Evolutionary conservation across 2,797 vertebrate species (phyloP), one percentile per base, ranked within the genome.

Genomic region (Betta splendens): DNA sequence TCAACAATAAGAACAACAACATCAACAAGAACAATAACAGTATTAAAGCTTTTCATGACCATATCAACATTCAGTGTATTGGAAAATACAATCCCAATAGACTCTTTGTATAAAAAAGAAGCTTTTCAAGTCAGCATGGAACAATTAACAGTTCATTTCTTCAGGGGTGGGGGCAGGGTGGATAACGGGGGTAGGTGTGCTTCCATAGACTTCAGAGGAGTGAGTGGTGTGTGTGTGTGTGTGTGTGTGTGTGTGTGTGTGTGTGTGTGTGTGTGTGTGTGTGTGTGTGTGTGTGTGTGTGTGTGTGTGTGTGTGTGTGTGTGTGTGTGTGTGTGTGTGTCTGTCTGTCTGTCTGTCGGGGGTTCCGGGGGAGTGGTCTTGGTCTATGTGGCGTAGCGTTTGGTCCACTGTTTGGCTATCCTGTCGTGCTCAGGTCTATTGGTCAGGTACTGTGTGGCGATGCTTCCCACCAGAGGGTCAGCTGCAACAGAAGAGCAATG

Each of bases 371-470:
- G 37, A 18, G 47, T 10, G 3, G 1, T 46, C 64, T 47, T n/a
- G 68, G 35, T 69, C 76, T 94, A 96, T 94, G 95, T 96, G 66
- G 95, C 94, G 0, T 96, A 96, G 92, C 95, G 92, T 85, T 96
- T 96, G 92, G 96, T 97, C 95, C 95, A 98, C 83, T 98, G 96
- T 92, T 95, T 94, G 92, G 96, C 96, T 94, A 95, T 97, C 91
- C 95, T 92, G 94, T 97, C 95, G 60, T 98, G 95, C 77, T 96
- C 95, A 20, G 93, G 91, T 94, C 95, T 95, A 95, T 96, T 96
- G 83, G 95, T 94, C 89, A 93, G 93, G 55, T 96, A 96, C 81
- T 96, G 95, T 80, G 94, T 96, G 84, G 95, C 95, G 81, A 96
- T 96, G 72, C 95, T 96, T 85, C 95, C 95, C 71, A 96, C 95